Percentiles rank a stretch among this genome's conserved stretches.
Evolutionary conservation across 2,888 invertebrate species (phyloP).

Genomic region (Capitulum mitella): DNA sequence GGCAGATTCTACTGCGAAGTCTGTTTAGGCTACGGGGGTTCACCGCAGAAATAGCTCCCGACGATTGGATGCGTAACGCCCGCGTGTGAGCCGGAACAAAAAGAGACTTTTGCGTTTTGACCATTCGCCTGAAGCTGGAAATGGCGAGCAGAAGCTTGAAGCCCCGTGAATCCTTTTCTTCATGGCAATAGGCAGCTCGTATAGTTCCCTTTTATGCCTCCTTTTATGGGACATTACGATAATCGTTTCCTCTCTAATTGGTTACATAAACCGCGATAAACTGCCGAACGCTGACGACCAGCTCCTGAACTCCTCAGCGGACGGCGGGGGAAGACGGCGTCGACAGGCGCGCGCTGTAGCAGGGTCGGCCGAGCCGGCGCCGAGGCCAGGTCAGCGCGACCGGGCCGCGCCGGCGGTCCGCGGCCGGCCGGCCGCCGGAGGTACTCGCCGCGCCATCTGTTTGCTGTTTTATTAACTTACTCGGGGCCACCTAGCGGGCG

Average conservation of each 20-base stretch:
- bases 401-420: not conserved
- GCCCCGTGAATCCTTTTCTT: not conserved
- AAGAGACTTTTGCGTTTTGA: too few relatives aligned
- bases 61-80: too few relatives aligned
- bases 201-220: constrained; percentile 23
- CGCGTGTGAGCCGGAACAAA: too few relatives aligned
- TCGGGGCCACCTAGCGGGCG: not conserved
- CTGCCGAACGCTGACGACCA: not conserved
- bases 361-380: not conserved
- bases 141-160: not conserved
- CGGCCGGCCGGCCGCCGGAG: not conserved
- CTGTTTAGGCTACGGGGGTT: too few relatives aligned
- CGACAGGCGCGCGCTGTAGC: not conserved
- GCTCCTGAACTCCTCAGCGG: not conserved
- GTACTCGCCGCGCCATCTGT: constrained; percentile 10
- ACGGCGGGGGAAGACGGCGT: not conserved
- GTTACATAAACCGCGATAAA: constrained; percentile 24
- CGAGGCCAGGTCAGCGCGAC: not conserved
- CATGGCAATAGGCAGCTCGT: constrained; percentile 18
- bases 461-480: not conserved
- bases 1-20: too few relatives aligned
- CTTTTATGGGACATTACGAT: constrained; percentile 24
- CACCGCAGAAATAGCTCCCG: too few relatives aligned
- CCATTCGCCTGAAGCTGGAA: too few relatives aligned
- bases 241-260: constrained; percentile 25